Conservation (phyloP, 2,888 invertebrate genomes). For the Caenorhabditis doughertyi region DNA sequence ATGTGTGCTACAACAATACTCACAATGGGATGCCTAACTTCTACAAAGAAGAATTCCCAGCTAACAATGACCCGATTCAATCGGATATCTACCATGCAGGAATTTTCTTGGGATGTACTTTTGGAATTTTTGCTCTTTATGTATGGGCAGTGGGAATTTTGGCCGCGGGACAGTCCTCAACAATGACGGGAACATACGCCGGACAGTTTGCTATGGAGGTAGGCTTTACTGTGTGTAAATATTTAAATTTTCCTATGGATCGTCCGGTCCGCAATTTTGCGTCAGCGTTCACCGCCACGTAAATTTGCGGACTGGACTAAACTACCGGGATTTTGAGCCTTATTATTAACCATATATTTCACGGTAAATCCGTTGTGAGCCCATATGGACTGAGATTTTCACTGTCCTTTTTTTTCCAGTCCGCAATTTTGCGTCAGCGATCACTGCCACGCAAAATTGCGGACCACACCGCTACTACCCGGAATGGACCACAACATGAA, state of each 20-base stretch:
- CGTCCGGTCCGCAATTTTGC: neutral
- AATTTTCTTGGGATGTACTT: conserved; percentile 84
- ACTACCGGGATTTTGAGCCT: too few species aligned
- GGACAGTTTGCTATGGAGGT: conserved; percentile 85
- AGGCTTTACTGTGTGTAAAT: too few species aligned
- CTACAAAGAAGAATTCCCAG: conserved; percentile 75
- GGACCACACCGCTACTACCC: neutral
- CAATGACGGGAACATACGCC: conserved; percentile 84
- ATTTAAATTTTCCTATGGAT: too few species aligned
- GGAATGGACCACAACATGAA: neutral
- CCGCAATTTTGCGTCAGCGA: neutral
- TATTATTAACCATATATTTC: too few species aligned
- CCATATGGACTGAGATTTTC: too few species aligned
- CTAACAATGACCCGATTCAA: conserved; percentile 70
- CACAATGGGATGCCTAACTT: conserved; percentile 77
- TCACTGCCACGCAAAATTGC: too few species aligned
- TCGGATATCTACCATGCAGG: conserved; percentile 82
- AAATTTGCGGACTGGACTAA: too few species aligned
- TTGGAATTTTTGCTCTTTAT: conserved; percentile 84
- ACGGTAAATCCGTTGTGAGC: too few species aligned
- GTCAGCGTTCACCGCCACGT: too few species aligned
- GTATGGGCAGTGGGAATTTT: conserved; percentile 86
- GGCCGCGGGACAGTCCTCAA: conserved; percentile 85
- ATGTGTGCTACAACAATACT: conserved; percentile 67
- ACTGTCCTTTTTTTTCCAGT: too few species aligned